Evolutionary conservation across 2,797 vertebrate genomes (phyloP), one percentile per base, ranked within the genome.

Genomic region (Falco berigora): DNA sequence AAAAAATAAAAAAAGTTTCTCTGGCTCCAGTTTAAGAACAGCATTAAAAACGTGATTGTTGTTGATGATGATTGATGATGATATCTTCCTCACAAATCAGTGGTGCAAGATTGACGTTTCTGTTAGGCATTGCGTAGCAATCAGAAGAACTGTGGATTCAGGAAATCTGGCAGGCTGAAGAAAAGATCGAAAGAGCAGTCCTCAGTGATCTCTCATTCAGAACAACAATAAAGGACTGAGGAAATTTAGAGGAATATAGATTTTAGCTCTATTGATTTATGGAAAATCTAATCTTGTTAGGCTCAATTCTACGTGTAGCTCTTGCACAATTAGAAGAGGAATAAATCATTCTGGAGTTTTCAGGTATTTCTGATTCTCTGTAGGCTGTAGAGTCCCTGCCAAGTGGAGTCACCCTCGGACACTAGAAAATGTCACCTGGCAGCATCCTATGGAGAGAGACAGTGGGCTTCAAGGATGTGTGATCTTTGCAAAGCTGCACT

Each of bases 241-340:
- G 61, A 89, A 87, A 67, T 71, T 27, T 40, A 80, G 32, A 82
- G 55, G n/a, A 82, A 66, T 73, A 87, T 63, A 47, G 91, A 89
- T 96, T 96, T 94, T 91, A 94, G 5, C 27, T 90, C 55, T n/a
- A 28, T 79, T 88, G 95, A 92, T 94, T 92, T 95, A 88, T 92
- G 67, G 88, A 92, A 92, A 91, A 94, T 94, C 89, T 88, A 69
- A 95, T 78, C 71, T 86, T 84, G 59, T 81, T 94, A 93, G 91
- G 19, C 62, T 21, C 62, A 50, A 12, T 91, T 58, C 63, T 90
- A 49, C 69, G 67, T 76, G 50, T 86, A 84, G 47, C 63, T 86
- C 79, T 90, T 73, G 38, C 14, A 24, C 63, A 86, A 52, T 93
- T 90, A 90, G 79, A 88, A 86, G 85, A 62, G 2, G 34, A 68